Evolutionary conservation across 2,888 invertebrate species (phyloP).

Genomic region (Timema cristinae): DNA sequence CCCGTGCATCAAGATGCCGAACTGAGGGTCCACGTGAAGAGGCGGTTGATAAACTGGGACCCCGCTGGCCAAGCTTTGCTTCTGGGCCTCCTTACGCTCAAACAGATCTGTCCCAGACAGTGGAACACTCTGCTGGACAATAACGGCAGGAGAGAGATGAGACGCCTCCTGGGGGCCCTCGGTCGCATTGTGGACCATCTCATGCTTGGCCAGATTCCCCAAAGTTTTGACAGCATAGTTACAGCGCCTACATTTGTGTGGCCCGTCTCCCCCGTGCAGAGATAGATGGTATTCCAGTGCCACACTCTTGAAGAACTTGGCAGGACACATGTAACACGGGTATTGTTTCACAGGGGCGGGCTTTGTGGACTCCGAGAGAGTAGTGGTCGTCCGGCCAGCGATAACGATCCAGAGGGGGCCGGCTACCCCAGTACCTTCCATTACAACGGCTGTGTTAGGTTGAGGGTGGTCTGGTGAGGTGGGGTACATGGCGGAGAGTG

Average conservation of each 20-base stretch:
- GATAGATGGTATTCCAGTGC: slow-evolving; percentile 67
- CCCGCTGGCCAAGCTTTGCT: slow-evolving; percentile 12
- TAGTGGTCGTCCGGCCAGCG: slow-evolving; percentile 30
- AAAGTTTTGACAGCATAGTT: slow-evolving; percentile 65
- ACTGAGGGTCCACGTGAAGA: slow-evolving; percentile 60
- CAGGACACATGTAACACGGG: slow-evolving; percentile 63
- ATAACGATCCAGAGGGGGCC: slow-evolving; percentile 50
- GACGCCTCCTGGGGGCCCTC: background rate
- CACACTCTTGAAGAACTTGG: slow-evolving; percentile 67
- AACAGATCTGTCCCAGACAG: slow-evolving; percentile 63
- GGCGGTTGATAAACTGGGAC: slow-evolving; percentile 21
- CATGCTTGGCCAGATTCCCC: slow-evolving; percentile 64
- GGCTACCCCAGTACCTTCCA: slow-evolving; percentile 43
- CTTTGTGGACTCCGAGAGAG: background rate
- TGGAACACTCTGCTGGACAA: slow-evolving; percentile 47
- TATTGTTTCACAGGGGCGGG: slow-evolving; percentile 34
- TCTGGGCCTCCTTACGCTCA: slow-evolving; percentile 55
- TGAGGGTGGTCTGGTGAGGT: slow-evolving; percentile 61
- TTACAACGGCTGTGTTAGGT: slow-evolving; percentile 53
- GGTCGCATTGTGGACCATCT: slow-evolving; percentile 44
- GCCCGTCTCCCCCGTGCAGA: slow-evolving; percentile 59
- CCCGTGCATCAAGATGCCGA: slow-evolving; percentile 65
- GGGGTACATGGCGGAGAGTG: slow-evolving; percentile 61
- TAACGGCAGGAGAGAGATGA: background rate
- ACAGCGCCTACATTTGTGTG: slow-evolving; percentile 66